phyloP scores from a whole-genome alignment of 2,113 vertebrate genomes.

The Oreotrochilus melanogaster region DNA sequence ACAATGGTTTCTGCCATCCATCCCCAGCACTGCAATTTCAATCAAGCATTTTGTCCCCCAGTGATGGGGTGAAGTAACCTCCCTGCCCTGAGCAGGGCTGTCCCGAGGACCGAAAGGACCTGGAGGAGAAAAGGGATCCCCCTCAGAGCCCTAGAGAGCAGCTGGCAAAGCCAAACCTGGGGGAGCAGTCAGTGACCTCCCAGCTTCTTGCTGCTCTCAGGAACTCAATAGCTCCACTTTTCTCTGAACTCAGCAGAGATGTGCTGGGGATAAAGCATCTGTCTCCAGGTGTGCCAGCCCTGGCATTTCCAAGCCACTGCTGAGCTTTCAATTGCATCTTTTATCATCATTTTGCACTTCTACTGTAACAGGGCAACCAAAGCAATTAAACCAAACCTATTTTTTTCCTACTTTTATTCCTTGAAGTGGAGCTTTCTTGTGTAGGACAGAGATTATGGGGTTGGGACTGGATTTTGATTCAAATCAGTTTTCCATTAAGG shows the following conservation, averaged over 20 bases:
- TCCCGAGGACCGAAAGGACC: not conserved
- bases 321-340: conserved; percentile 28
- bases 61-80: not conserved
- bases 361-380: not conserved
- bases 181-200: not conserved
- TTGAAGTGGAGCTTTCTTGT: not conserved
- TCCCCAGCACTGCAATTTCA: not conserved
- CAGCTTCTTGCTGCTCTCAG: not conserved
- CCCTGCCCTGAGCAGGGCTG: accelerated
- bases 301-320: accelerated
- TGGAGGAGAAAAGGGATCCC: not conserved
- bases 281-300: not conserved
- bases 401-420: conserved; percentile 22
- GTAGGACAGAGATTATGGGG: not conserved
- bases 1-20: accelerated
- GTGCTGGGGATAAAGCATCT: not conserved
- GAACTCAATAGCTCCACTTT: conserved; percentile 10
- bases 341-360: not conserved
- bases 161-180: not conserved
- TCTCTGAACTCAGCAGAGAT: conserved; percentile 49
- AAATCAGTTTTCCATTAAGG: not conserved
- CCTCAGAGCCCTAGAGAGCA: not conserved
- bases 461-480: not conserved
- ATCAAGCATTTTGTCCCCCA: not conserved
- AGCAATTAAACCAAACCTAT: conserved; percentile 54